Base-by-base conservation (phyloP, 2,113 vertebrate genomes). In the Ornithorhynchus anatinus region DNA sequence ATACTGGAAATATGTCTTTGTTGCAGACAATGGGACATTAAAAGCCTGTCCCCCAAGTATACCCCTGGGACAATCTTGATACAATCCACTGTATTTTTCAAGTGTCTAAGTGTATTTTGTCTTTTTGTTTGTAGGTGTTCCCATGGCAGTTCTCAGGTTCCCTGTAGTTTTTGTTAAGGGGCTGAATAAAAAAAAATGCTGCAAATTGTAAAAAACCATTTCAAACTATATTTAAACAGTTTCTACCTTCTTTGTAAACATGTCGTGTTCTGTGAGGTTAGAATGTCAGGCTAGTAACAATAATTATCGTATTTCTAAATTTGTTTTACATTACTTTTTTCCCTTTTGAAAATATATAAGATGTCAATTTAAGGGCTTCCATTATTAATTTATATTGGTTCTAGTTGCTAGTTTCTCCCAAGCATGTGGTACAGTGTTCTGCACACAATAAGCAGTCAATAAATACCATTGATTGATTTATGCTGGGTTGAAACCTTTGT, bases 61-160 rank as follows among this genome's bases (percentile, higher is more conserved):
- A 67, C 33, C 63, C 52, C 19, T 39, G 48, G 66, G 52, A 31
- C 75, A 61, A 32, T 58, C 75, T 12, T 58, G 48, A 50, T 38
- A n/a, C 33, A 57, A 35, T 67, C 59, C 31, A 72, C 29, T 25
- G 77, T 72, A 19, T 32, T 65, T 32, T 65, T 65, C 67, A 67
- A 79, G 4, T 20, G 20, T 40, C 4, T 13, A 38, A 75, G 22
- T 68, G 15, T 25, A 45, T 66, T 79, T 66, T 76, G 67, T 79
- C 75, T 86, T 66, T 79, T 66, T 76, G 67, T 79, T 77, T 86
- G 48, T 57, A 61, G 38, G 38, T 69, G 40, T 86, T 82, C 64
- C 59, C 65, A n/a, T 52, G 58, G 16, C 27, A 13, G 51, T 54
- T 42, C 37, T 64, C n/a, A 61, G 32, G 4, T 68, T 82, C 62